Evolutionary conservation across 2,888 invertebrate species (phyloP), one percentile per base, ranked within the genome.

Genomic region (Pseudococcus jackbeardsleyi): DNA sequence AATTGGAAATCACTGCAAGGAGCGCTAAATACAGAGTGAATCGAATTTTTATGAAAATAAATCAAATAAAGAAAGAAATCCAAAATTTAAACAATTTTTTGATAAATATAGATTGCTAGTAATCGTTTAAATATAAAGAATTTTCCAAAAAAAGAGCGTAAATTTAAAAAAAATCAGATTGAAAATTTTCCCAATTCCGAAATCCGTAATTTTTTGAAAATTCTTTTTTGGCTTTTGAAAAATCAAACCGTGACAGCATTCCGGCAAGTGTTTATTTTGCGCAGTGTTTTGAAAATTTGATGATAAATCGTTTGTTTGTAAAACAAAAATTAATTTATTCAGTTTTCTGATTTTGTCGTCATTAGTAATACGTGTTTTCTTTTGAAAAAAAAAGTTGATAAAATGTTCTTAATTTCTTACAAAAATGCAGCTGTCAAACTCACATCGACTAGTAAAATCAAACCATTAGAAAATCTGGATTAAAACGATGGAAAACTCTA

Each of bases 401-500:
- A 82, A 82, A 82, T 82, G 79, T 33, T 46, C 33, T 72, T 15
- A 46, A 19, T 19, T 19, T 19, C 17, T 82, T 11, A 11, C 19
- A 42, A 19, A 11, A 82, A 82, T 82, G 39, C 19, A 42, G 12
- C 46, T 19, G 11, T 82, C 19, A 82, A 46, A 82, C 79, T 33
- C 9, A 46, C 22, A 82, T 82, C 33, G 4, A 4, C 17, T 42
- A 17, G 26, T 33, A 82, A 46, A 82, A 19, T 82, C 12, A 82
- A 46, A 82, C 46, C 19, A 42, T 26, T 17, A 39, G 46, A 46
- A 33, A 72, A 33, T 9, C 46, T 46, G 19, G 19, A 19, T 9
- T 82, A 12, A 46, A 82, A 46, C 19, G 46, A 88, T 88, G 88
- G 88, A 88, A 50, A 88, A 82, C 48, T 42, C 77, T 22, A 88